phyloP scores from a whole-genome alignment of 2,113 vertebrate genomes.

The Mormyrus lacerda region DNA sequence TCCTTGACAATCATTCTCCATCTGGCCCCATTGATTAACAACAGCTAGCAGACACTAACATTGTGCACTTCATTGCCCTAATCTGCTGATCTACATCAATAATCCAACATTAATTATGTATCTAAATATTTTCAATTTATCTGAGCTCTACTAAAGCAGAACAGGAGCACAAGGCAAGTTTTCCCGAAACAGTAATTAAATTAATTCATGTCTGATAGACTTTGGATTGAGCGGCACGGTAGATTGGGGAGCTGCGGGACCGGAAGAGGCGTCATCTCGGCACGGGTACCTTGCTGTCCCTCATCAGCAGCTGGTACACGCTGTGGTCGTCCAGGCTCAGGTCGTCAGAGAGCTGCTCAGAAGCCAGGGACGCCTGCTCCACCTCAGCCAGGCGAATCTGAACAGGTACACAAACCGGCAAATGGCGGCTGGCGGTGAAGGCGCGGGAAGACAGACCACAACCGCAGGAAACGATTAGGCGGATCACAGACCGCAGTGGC shows the following conservation, averaged over 20 bases:
- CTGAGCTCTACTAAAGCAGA: background rate
- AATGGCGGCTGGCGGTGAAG: background rate
- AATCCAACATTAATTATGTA: background rate
- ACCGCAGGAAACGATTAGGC: background rate
- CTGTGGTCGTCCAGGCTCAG: slow-evolving; percentile 77
- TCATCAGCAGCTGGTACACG: slow-evolving; percentile 62
- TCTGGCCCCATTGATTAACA: background rate
- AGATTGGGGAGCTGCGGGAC: background rate
- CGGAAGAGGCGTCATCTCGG: background rate
- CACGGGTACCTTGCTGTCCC: slow-evolving; percentile 68
- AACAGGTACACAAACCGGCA: slow-evolving; percentile 31
- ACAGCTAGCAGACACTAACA: background rate
- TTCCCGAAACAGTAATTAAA: background rate
- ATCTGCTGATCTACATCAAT: background rate
- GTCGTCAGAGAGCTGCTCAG: slow-evolving; percentile 78
- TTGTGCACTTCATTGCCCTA: background rate
- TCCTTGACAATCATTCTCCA: background rate
- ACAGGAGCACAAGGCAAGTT: background rate
- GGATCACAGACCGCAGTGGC: background rate
- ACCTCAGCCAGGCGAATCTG: slow-evolving; percentile 95
- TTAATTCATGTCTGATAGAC: background rate
- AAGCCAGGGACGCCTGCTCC: slow-evolving; percentile 87
- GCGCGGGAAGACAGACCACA: background rate
- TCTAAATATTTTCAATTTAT: background rate
- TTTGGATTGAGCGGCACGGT: background rate